Conservation (phyloP, 2,113 vertebrate species). For the Machaerirhynchus nigripectus region DNA sequence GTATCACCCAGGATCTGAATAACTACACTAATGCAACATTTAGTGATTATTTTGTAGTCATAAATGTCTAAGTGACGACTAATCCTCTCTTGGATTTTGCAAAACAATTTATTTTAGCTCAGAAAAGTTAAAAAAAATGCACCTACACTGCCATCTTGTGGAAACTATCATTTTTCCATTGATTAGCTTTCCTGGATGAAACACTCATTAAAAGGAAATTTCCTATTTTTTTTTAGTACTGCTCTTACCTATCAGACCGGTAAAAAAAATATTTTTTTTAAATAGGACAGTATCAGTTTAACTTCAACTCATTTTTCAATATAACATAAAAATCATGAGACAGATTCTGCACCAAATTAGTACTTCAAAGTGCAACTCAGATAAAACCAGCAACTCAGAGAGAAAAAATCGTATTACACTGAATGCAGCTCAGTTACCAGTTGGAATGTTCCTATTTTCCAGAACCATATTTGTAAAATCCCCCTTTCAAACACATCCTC, state of each 20-base stretch:
- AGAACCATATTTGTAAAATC: background rate
- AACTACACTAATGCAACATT: background rate
- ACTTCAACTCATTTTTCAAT: background rate
- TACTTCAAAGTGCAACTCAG: background rate
- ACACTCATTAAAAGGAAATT: background rate
- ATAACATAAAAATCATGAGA: background rate
- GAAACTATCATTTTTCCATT: background rate
- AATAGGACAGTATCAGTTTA: background rate
- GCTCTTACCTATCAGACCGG: background rate
- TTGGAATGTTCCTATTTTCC: background rate
- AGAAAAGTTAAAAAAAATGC: background rate
- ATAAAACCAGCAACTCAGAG: background rate
- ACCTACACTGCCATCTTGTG: constrained; percentile 37
- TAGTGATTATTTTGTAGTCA: background rate
- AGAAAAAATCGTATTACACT: background rate
- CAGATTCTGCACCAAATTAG: background rate
- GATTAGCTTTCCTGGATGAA: background rate
- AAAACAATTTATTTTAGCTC: background rate
- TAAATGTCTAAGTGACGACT: background rate
- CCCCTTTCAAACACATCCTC: background rate
- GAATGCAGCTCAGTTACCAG: background rate
- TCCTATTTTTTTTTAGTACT: background rate
- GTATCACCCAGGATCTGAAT: background rate
- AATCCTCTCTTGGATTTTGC: background rate
- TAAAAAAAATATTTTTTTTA: background rate